These are phyloP conservation scores for Brenthis hecate DNA, from an alignment of 2,888 invertebrate species.

Conservation along the genomic window DNA sequence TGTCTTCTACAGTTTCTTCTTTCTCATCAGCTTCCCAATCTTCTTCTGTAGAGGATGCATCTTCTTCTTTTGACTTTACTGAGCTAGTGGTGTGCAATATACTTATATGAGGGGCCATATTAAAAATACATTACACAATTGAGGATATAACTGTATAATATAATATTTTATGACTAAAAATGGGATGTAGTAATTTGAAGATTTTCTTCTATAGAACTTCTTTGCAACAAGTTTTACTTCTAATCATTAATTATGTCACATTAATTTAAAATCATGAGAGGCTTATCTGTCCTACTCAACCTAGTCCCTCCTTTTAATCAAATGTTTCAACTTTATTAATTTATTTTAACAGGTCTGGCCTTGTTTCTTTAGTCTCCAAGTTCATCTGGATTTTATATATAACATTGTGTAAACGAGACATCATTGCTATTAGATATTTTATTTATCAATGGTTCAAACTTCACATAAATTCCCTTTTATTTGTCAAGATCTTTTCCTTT, in stretches of 20 bases:
- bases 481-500: neutral
- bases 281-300: too few species aligned
- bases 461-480: slow-evolving; percentile 8
- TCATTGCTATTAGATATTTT: neutral
- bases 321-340: too few species aligned
- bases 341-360: neutral
- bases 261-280: too few species aligned
- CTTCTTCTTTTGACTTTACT: slow-evolving; percentile 70
- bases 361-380: slow-evolving; percentile 6
- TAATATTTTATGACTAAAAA: slow-evolving; percentile 8
- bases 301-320: too few species aligned
- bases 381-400: neutral
- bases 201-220: neutral
- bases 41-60: slow-evolving; percentile 76
- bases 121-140: neutral
- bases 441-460: slow-evolving; percentile 15
- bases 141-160: neutral
- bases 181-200: too few species aligned
- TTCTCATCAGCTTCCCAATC: slow-evolving; percentile 78
- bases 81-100: slow-evolving; percentile 54
- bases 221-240: neutral
- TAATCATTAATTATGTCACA: neutral
- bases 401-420: neutral
- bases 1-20: slow-evolving; percentile 69
- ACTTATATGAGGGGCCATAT: neutral